Conservation (phyloP, 2,888 invertebrate species). For the Tanaodytes sp. region DNA sequence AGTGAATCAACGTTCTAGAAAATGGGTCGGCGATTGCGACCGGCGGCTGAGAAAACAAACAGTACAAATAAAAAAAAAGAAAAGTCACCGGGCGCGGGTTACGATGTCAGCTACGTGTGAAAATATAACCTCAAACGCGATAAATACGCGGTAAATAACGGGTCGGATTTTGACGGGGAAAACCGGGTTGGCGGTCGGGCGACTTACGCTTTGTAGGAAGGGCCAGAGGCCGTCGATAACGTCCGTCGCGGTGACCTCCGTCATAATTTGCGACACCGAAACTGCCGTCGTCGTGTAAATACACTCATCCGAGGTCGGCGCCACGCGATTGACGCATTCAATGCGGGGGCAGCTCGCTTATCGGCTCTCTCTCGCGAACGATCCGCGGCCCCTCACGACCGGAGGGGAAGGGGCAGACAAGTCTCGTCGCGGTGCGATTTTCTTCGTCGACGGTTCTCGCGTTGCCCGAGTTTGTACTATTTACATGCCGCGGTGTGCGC, state of each 20-base stretch:
- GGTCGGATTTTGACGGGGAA: no score
- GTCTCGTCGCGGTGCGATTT: no score
- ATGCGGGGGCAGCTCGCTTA: constrained; percentile 14
- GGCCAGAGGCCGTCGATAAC: constrained; percentile 85
- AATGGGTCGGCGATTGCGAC: no score
- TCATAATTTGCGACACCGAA: constrained; percentile 37
- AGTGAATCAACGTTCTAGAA: no score
- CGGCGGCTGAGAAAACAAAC: background rate
- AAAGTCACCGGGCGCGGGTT: background rate
- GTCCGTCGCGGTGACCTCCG: constrained; percentile 81
- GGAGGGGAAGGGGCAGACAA: no score
- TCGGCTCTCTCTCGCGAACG: background rate
- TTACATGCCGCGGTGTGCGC: no score
- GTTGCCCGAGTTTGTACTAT: no score
- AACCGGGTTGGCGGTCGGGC: background rate
- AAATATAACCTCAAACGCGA: background rate
- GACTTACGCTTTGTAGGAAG: constrained; percentile 83
- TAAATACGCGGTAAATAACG: no score
- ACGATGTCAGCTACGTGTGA: background rate
- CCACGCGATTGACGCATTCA: constrained; percentile 18
- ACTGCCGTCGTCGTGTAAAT: constrained; percentile 2
- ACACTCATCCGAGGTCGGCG: constrained; percentile 26
- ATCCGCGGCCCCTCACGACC: no score
- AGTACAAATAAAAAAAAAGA: background rate
- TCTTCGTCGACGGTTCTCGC: no score